Conservation (phyloP, 1,140 invertebrate genomes). For the Hermetia illucens region DNA sequence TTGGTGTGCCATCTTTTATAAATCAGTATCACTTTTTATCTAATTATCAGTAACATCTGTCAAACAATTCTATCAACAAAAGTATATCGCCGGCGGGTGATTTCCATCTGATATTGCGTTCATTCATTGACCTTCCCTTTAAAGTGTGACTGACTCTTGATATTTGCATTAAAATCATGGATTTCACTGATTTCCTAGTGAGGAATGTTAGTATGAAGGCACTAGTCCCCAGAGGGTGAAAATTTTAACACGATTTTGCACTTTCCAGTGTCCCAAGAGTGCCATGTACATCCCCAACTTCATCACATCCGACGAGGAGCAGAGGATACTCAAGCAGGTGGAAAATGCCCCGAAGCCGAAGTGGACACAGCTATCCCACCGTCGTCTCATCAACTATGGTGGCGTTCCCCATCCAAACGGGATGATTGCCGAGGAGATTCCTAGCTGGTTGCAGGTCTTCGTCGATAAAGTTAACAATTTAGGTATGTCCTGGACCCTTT, state of each 20-base stretch:
- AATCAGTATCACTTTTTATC: no score
- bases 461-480: slow-evolving; percentile 58
- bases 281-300: slow-evolving; percentile 88
- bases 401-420: slow-evolving; percentile 84
- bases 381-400: slow-evolving; percentile 93
- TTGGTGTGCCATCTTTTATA: no score
- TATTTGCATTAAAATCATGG: slow-evolving; percentile 20
- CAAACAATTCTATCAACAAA: no score
- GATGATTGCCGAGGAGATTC: slow-evolving; percentile 86
- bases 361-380: slow-evolving; percentile 85
- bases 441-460: slow-evolving; percentile 64
- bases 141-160: no score
- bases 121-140: no score
- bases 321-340: slow-evolving; percentile 52
- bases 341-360: slow-evolving; percentile 80
- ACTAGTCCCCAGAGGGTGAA: neutral
- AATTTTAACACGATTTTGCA: neutral
- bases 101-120: no score
- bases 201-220: slow-evolving; percentile 14
- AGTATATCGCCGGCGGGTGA: no score
- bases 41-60: no score
- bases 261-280: slow-evolving; percentile 45
- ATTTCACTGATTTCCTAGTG: slow-evolving; percentile 25
- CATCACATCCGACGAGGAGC: slow-evolving; percentile 70
- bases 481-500: slow-evolving; percentile 4